phyloP scores from a whole-genome alignment of 1,140 invertebrate species.

The Cotesia typhae region DNA sequence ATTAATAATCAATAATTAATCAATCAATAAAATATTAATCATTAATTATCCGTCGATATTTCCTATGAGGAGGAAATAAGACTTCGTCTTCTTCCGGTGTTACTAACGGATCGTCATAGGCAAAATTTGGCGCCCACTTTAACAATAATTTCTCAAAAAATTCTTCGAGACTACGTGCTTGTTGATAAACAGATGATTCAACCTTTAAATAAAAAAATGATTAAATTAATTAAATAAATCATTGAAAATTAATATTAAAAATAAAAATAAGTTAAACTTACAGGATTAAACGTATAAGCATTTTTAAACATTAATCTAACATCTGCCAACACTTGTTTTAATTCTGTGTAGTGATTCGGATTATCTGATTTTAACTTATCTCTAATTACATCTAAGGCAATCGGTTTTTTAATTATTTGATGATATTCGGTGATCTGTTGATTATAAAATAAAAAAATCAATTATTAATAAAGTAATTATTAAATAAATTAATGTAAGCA shows the following conservation, averaged over 20 bases:
- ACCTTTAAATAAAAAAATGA: slow-evolving; percentile 67
- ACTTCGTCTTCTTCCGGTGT: slow-evolving; percentile 63
- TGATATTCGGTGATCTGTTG: slow-evolving; percentile 80
- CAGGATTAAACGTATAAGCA: slow-evolving; percentile 84
- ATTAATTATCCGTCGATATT: slow-evolving; percentile 67
- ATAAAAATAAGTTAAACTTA: slow-evolving; percentile 65
- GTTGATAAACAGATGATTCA: slow-evolving; percentile 82
- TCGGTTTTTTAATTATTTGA: slow-evolving; percentile 79
- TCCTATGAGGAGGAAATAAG: slow-evolving; percentile 67
- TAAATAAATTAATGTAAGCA: neutral
- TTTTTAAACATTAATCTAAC: slow-evolving; percentile 88
- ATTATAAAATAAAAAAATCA: slow-evolving; percentile 32
- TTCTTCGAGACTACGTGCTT: slow-evolving; percentile 84
- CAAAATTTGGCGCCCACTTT: slow-evolving; percentile 83
- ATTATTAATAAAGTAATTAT: slow-evolving; percentile 15
- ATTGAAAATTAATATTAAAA: slow-evolving; percentile 7
- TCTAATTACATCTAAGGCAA: slow-evolving; percentile 85
- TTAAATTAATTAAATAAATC: slow-evolving; percentile 13
- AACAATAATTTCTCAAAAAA: slow-evolving; percentile 84
- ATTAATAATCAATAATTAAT: too few relatives aligned
- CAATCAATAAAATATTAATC: slow-evolving; percentile 54
- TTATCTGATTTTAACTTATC: slow-evolving; percentile 78
- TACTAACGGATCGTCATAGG: slow-evolving; percentile 67
- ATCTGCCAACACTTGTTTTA: slow-evolving; percentile 82
- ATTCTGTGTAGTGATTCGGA: slow-evolving; percentile 77